Evolutionary conservation across 2,113 vertebrate species (phyloP), one percentile per base, ranked within the genome.

Genomic region (Hippocampus comes): DNA sequence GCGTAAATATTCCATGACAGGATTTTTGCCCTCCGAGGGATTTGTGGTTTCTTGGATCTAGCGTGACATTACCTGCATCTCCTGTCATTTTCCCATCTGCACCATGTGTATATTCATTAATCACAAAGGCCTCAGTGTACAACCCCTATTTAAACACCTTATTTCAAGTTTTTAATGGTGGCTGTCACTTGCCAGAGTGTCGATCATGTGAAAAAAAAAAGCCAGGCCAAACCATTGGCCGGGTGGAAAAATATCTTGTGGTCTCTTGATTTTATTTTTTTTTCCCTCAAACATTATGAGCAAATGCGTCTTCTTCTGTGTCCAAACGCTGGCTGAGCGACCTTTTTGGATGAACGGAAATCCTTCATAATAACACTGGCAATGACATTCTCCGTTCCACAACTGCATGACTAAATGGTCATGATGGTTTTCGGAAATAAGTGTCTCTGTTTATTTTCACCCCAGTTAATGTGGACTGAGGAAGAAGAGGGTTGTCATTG

Each of bases 131-230:
- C 81, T 84, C 77, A 90, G 81, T 89, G 84, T 89, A 77, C 82
- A 83, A 72, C 25, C 61, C 68, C 71, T 71, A 67, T 89, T 88
- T 90, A 88, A 87, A 89, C 85, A 90, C 85, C 84, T 87, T 81
- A 82, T 90, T 92, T 90, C 86, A 87, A 5, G 1, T 84, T 86
- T 85, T 90, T 91, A 90, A 90, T 75, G 82, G 89, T 81, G 64
- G 75, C 10, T 48, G 82, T 89, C 87, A 88, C 85, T 78, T 82
- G 86, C 78, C 42, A 11, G 67, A 67, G 75, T 91, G 89, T 90
- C 87, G 87, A 75, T 91, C 87, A 90, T 79, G 17, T 73, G 67
- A 73, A 71, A 76, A 70, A 30, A 34, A 38, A 38, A 56, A 78
- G 65, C 72, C 61, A 18, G 85, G 80, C 79, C 81, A 82, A 73